These are phyloP conservation scores for Prolemur simus DNA, from an alignment of 2,113 vertebrate species.

Conservation along the genomic window DNA sequence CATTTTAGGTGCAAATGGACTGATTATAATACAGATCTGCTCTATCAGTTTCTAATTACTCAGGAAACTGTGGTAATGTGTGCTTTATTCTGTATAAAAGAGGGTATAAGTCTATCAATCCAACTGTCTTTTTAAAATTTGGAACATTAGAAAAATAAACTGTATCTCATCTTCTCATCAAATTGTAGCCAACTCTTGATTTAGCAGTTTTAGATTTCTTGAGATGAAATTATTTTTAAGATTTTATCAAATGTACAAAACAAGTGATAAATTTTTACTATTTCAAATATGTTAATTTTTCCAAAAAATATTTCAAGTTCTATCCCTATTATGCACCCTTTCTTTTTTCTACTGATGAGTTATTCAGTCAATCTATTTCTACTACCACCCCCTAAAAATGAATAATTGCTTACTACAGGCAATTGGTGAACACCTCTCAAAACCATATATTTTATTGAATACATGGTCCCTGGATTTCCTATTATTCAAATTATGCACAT, in stretches of 20 bases:
- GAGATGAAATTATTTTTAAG: not conserved
- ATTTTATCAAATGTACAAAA: not conserved
- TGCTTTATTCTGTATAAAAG: not conserved
- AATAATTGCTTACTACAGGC: not conserved
- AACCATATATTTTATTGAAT: not conserved
- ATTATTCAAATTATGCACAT: not conserved
- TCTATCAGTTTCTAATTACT: not conserved
- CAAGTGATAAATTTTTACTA: not conserved
- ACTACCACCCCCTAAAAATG: not conserved
- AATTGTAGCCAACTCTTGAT: not conserved
- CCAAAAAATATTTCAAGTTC: not conserved
- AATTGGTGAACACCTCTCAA: not conserved
- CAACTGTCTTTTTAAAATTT: constrained; percentile 18
- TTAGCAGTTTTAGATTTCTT: constrained; percentile 8
- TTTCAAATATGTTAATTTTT: constrained; percentile 2
- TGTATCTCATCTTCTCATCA: not conserved
- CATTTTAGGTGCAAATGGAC: not conserved
- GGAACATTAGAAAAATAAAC: constrained; percentile 32
- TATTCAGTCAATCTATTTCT: not conserved
- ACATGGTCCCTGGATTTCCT: not conserved
- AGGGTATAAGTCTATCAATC: constrained; percentile 2
- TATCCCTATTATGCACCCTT: not conserved
- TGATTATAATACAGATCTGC: constrained; percentile 7
- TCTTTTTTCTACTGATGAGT: not conserved
- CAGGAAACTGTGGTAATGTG: not conserved